Evolutionary conservation across 2,888 invertebrate species (phyloP).

Genomic region (Eueremaeus valkanovi): DNA sequence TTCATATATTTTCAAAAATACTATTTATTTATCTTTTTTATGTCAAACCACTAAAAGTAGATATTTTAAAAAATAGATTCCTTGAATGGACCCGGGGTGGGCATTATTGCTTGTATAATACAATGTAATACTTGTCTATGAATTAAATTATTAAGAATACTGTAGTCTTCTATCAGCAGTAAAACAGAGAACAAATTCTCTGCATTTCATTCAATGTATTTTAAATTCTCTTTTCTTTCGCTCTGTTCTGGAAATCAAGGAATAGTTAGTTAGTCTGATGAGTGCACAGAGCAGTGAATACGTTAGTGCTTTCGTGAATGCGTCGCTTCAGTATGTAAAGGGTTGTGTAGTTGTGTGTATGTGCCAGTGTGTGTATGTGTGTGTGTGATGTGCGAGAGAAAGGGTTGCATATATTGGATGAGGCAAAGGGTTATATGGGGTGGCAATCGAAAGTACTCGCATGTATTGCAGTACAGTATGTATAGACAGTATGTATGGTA

Average conservation of each 20-base stretch:
- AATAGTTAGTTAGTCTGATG: neutral
- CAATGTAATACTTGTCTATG: too few relatives aligned
- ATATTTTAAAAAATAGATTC: too few relatives aligned
- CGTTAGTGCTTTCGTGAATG: neutral
- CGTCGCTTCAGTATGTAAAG: neutral
- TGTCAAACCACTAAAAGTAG: too few relatives aligned
- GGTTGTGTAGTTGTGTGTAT: neutral
- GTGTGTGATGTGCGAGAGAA: neutral
- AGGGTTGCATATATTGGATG: neutral
- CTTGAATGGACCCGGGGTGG: too few relatives aligned
- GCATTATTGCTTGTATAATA: too few relatives aligned
- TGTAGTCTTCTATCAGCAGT: too few relatives aligned
- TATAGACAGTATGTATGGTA: neutral
- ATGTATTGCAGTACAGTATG: constrained; percentile 22
- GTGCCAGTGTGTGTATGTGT: neutral
- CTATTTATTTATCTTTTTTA: too few relatives aligned
- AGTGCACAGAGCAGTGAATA: neutral
- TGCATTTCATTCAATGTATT: too few relatives aligned
- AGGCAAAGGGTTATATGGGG: neutral
- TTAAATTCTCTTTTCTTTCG: too few relatives aligned
- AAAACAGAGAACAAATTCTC: too few relatives aligned
- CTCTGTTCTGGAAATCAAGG: neutral
- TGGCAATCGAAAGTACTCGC: neutral
- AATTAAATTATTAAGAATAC: too few relatives aligned
- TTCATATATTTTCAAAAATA: too few relatives aligned